These are phyloP conservation scores for Budorcas taxicolor DNA, from an alignment of 2,113 vertebrate genomes.

Conservation along the genomic window DNA sequence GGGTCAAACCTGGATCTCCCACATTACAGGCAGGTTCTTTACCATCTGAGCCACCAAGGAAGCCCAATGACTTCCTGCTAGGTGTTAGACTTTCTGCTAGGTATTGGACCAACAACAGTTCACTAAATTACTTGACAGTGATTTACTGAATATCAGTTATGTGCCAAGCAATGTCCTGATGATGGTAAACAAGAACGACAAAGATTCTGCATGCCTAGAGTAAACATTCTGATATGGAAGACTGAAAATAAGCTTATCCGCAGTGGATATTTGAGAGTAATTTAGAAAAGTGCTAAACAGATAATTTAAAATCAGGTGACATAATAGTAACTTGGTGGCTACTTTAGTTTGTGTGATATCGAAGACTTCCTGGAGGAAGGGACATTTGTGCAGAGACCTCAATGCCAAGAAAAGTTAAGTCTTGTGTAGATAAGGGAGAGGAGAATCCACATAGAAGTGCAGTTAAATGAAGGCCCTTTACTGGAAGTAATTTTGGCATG, in stretches of 20 bases:
- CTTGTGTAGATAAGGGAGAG: background rate
- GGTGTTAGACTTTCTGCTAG: background rate
- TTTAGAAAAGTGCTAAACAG: background rate
- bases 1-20: rapidly evolving
- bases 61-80: background rate
- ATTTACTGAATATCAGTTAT: background rate
- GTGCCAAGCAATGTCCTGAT: background rate
- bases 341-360: background rate
- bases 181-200: background rate
- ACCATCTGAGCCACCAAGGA: background rate
- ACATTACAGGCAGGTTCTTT: background rate
- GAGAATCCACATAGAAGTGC: background rate
- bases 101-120: background rate
- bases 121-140: background rate
- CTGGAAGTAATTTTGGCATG: background rate
- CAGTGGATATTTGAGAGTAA: background rate
- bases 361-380: background rate
- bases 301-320: background rate
- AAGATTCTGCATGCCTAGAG: background rate
- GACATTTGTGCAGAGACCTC: background rate
- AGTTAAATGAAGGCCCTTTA: background rate
- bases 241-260: background rate
- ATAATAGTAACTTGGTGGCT: background rate
- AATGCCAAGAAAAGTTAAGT: background rate
- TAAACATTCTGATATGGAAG: background rate